Evolutionary conservation across 2,113 vertebrate genomes (phyloP).

Genomic region (Pteronura brasiliensis): DNA sequence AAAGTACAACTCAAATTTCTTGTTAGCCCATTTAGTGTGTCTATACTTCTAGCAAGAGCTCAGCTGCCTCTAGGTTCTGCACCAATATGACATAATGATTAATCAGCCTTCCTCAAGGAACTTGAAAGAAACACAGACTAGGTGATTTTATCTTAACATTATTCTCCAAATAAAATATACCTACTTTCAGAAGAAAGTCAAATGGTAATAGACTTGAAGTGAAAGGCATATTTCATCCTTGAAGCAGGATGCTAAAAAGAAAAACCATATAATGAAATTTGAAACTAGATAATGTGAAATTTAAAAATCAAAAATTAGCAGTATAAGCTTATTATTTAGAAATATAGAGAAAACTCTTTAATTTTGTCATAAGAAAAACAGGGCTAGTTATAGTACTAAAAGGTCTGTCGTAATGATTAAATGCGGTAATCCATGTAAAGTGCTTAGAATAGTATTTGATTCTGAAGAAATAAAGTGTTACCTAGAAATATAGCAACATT

Average conservation of each 20-base stretch:
- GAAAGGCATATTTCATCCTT: neutral
- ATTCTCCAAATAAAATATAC: neutral
- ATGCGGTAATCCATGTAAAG: neutral
- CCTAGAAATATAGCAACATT: neutral
- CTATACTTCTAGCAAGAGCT: neutral
- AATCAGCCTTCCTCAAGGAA: neutral
- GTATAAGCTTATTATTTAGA: neutral
- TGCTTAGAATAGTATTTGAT: neutral
- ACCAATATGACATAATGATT: neutral
- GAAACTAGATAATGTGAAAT: neutral
- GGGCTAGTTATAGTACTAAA: neutral
- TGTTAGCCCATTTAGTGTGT: neutral
- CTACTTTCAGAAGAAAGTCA: neutral
- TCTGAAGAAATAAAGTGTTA: neutral
- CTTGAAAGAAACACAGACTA: neutral
- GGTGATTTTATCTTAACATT: neutral
- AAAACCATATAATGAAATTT: neutral
- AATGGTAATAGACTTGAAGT: neutral
- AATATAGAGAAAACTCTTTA: neutral
- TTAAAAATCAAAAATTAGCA: constrained; percentile 6
- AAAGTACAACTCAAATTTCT: neutral
- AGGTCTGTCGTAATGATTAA: neutral
- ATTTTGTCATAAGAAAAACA: neutral
- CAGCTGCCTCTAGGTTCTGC: neutral
- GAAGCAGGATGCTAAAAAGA: neutral